Percentiles rank a stretch among this genome's conserved stretches.
Evolutionary conservation across 2,888 invertebrate genomes (phyloP).

Genomic region (Empis stercorea): DNA sequence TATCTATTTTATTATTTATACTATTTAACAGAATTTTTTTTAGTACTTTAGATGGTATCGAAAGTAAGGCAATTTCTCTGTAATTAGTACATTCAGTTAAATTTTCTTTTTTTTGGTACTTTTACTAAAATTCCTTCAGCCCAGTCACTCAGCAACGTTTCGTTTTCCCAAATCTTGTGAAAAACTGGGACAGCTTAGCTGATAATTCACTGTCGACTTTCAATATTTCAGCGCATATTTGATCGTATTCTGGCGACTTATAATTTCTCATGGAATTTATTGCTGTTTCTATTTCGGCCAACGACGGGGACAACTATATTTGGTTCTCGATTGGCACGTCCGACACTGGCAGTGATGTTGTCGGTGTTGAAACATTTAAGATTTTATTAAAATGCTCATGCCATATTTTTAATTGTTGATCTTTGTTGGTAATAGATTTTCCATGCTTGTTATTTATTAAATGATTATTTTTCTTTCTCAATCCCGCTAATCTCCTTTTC

Average conservation of each 20-base stretch:
- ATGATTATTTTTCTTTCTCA: too few relatives aligned
- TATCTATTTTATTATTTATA: not conserved
- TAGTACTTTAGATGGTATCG: not conserved
- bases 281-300: not conserved
- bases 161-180: slow-evolving; percentile 7
- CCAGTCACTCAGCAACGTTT: slow-evolving; percentile 9
- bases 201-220: not conserved
- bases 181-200: not conserved
- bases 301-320: not conserved
- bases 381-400: too few relatives aligned
- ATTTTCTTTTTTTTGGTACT: slow-evolving; percentile 1
- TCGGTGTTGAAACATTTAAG: too few relatives aligned
- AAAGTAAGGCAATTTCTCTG: slow-evolving; percentile 2
- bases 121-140: slow-evolving; percentile 14
- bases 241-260: not conserved
- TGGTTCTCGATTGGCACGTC: not conserved
- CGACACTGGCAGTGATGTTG: not conserved
- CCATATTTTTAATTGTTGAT: too few relatives aligned
- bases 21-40: not conserved
- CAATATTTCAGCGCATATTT: not conserved
- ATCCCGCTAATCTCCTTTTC: too few relatives aligned
- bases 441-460: too few relatives aligned
- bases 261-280: not conserved
- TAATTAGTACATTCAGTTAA: not conserved
- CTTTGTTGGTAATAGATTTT: too few relatives aligned